Evolutionary conservation across 2,888 invertebrate genomes (phyloP).

Genomic region (Cosmia trapezina): DNA sequence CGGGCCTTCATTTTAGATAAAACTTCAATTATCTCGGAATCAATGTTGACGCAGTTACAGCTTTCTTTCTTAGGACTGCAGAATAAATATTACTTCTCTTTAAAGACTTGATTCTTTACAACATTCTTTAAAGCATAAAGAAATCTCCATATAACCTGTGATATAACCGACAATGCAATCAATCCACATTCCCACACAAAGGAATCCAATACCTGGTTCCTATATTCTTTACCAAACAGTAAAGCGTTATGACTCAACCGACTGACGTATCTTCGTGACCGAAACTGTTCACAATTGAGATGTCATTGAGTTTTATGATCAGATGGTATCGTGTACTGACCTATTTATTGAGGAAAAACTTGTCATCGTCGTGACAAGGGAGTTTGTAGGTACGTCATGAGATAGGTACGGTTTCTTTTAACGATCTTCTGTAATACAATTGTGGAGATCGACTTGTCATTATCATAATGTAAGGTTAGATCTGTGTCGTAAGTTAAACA

Average conservation of each 20-base stretch:
- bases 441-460: not conserved
- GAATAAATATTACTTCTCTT: too few species aligned
- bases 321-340: constrained; percentile 42
- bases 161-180: not conserved
- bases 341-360: constrained; percentile 57
- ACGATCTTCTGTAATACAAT: not conserved
- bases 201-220: not conserved
- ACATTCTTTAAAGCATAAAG: too few species aligned
- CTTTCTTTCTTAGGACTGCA: too few species aligned
- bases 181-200: constrained; percentile 5
- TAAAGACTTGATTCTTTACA: too few species aligned
- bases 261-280: constrained; percentile 40
- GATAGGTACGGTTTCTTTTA: not conserved
- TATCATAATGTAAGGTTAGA: not conserved
- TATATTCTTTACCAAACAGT: not conserved
- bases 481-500: not conserved
- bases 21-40: too few species aligned
- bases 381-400: constrained; percentile 24
- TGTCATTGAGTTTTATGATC: constrained; percentile 51
- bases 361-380: constrained; percentile 18
- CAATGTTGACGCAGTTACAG: too few species aligned
- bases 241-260: constrained; percentile 26
- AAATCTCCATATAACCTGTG: too few species aligned
- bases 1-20: too few species aligned
- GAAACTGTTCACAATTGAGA: constrained; percentile 30